These are phyloP conservation scores for Oreamnos americanus DNA, from an alignment of 2,113 vertebrate genomes.

Conservation along the genomic window DNA sequence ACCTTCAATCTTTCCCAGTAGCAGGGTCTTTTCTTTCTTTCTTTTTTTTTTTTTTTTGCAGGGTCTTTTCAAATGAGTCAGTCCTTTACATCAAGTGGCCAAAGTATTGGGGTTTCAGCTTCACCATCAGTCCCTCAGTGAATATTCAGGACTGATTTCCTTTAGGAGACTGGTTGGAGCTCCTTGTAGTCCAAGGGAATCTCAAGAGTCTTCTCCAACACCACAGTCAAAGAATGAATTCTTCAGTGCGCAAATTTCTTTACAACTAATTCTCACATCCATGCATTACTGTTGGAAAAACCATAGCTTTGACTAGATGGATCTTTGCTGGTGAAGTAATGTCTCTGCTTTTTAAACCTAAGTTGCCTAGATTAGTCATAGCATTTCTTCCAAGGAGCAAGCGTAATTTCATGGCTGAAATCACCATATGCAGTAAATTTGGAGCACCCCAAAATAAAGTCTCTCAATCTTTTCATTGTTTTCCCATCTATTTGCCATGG, in stretches of 20 bases:
- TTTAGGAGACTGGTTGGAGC: neutral
- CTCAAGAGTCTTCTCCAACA: neutral
- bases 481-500: neutral
- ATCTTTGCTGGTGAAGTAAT: neutral
- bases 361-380: neutral
- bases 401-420: neutral
- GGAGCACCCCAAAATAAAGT: rapidly evolving
- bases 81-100: too few relatives aligned
- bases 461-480: neutral
- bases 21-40: too few relatives aligned
- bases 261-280: neutral
- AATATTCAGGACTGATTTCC: neutral
- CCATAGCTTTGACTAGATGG: neutral
- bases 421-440: neutral
- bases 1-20: too few relatives aligned
- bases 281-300: neutral
- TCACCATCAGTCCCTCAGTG: neutral
- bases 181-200: neutral
- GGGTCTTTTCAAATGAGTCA: too few relatives aligned
- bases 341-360: neutral
- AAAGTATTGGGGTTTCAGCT: neutral
- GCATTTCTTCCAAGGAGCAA: neutral
- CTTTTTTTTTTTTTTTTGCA: too few relatives aligned
- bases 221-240: neutral
- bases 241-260: neutral